A percentile compares a stretch with the other conserved stretches of the same genome.
These are phyloP conservation scores for Ivindomyrus marchei DNA, from an alignment of 2,113 vertebrate species.

Conservation along the genomic window DNA sequence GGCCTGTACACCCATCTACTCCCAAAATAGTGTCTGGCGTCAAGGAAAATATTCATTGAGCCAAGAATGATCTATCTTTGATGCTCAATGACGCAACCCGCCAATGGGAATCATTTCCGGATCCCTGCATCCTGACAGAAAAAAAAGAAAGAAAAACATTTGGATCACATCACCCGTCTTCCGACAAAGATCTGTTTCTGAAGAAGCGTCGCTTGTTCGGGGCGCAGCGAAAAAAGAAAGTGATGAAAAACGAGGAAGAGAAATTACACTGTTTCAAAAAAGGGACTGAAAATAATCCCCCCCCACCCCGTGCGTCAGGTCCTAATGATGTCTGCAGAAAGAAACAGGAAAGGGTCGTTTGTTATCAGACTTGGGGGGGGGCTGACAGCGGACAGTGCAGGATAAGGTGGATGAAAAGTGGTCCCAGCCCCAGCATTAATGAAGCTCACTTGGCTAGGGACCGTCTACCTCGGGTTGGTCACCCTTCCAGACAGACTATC, in stretches of 20 bases:
- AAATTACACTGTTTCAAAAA: background rate
- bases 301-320: background rate
- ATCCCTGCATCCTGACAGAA: background rate
- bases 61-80: slow-evolving; percentile 5
- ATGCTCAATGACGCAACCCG: background rate
- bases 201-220: background rate
- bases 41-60: slow-evolving; percentile 5
- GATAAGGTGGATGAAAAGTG: slow-evolving; percentile 2
- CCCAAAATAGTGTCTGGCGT: slow-evolving; percentile 12
- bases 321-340: background rate
- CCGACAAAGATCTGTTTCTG: background rate
- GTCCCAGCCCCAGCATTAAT: background rate
- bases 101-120: background rate
- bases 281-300: background rate
- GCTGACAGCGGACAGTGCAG: background rate
- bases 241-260: background rate
- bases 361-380: background rate
- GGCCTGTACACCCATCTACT: background rate
- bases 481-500: background rate
- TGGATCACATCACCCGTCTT: background rate
- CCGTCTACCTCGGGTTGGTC: background rate
- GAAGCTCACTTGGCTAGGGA: background rate
- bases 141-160: background rate
- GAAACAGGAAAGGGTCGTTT: background rate
- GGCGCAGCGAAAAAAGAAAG: background rate